Percentiles rank a stretch among this genome's conserved stretches.
Conservation (phyloP, 2,888 invertebrate species). For the Electrophaes corylata region DNA sequence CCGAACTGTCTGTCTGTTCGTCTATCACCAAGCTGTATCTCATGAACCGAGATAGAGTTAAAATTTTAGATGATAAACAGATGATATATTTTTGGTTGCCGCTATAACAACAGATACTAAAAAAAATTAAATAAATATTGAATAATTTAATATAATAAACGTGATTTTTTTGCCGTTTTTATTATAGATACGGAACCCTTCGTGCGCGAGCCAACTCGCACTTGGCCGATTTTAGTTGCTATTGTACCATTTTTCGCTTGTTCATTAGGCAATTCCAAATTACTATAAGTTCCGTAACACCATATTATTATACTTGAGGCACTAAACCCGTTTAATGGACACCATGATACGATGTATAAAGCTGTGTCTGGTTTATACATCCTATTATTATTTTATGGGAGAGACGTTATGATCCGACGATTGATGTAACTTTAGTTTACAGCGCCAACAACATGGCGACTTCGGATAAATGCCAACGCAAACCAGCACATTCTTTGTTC, state of each 20-base stretch:
- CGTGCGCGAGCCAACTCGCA: no score
- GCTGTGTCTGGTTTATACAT: conserved; percentile 36
- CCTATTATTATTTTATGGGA: conserved; percentile 46
- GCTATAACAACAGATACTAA: no score
- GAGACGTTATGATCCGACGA: conserved; percentile 20
- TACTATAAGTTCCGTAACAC: conserved; percentile 12
- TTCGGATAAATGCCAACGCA: background rate
- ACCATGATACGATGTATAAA: conserved; percentile 40
- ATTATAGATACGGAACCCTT: no score
- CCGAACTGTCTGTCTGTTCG: no score
- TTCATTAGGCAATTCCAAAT: background rate
- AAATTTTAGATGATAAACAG: no score
- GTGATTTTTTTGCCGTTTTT: background rate
- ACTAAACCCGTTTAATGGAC: conserved; percentile 38
- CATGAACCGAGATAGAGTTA: no score
- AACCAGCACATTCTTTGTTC: no score
- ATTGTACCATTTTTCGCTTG: background rate
- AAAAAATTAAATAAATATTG: no score
- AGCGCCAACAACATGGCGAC: conserved; percentile 7
- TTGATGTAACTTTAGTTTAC: conserved; percentile 20
- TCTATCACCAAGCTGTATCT: no score
- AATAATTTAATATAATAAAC: no score
- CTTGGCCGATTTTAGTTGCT: background rate
- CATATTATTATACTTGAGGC: conserved; percentile 6
- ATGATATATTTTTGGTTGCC: no score